These are phyloP conservation scores for Tortricodes alternella DNA, from an alignment of 2,888 invertebrate genomes.

Conservation along the genomic window DNA sequence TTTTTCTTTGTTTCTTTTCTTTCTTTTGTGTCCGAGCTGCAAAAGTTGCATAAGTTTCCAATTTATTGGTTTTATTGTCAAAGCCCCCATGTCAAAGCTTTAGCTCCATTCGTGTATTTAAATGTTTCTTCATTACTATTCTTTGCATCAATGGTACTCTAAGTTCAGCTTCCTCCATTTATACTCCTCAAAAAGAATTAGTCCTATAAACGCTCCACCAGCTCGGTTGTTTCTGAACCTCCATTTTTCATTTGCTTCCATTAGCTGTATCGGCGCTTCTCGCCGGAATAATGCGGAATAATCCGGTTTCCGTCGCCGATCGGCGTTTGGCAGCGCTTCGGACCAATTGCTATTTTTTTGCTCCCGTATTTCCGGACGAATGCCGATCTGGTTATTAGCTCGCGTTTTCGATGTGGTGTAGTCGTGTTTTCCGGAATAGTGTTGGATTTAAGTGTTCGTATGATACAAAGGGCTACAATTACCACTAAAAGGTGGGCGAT, in stretches of 20 bases:
- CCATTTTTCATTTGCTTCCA: conserved; percentile 29
- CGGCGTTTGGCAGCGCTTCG: neutral
- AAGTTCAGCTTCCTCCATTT: too few relatives aligned
- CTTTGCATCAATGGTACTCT: too few relatives aligned
- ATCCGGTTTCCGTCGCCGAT: conserved; percentile 20
- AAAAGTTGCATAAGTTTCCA: too few relatives aligned
- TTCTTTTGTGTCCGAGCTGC: too few relatives aligned
- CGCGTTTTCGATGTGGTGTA: neutral
- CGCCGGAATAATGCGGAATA: conserved; percentile 23
- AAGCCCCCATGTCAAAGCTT: too few relatives aligned
- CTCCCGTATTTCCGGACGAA: neutral
- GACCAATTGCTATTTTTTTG: neutral
- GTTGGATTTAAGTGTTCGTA: too few relatives aligned
- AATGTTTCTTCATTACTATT: too few relatives aligned
- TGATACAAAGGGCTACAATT: too few relatives aligned
- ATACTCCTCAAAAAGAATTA: neutral
- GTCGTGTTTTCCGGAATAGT: neutral
- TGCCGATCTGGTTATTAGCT: neutral
- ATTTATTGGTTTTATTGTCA: too few relatives aligned
- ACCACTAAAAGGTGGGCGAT: too few relatives aligned
- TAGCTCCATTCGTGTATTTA: too few relatives aligned
- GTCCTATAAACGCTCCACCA: neutral
- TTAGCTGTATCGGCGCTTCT: conserved; percentile 27
- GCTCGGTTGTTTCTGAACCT: conserved; percentile 15
- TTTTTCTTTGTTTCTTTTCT: too few relatives aligned